Conservation (phyloP, 2,113 vertebrate species). For the Daphoenositta chrysoptera region DNA sequence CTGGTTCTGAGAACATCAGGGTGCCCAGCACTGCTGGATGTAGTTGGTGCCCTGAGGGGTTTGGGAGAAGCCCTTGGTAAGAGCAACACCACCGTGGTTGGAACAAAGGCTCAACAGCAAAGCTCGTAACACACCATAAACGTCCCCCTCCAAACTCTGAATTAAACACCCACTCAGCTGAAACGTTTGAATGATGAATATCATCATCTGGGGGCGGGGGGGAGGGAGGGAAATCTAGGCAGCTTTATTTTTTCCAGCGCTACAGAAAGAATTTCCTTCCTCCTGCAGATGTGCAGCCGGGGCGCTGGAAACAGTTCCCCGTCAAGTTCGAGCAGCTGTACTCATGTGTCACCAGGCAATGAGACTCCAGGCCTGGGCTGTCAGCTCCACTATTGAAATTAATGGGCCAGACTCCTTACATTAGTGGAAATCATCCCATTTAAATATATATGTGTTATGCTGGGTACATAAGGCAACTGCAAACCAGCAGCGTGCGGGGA, state of each 20-base stretch:
- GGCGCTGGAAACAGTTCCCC: slow-evolving; percentile 52
- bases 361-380: slow-evolving; percentile 31
- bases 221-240: background rate
- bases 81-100: background rate
- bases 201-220: background rate
- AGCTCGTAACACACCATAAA: background rate
- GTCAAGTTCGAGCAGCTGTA: slow-evolving; percentile 35
- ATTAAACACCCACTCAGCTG: slow-evolving; percentile 53
- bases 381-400: slow-evolving; percentile 39
- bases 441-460: background rate
- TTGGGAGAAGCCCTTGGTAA: background rate
- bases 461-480: background rate
- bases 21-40: background rate
- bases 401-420: slow-evolving; percentile 24
- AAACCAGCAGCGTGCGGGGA: background rate
- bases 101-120: background rate
- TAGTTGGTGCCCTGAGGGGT: background rate
- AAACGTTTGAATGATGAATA: background rate
- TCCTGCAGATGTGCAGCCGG: slow-evolving; percentile 57
- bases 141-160: background rate
- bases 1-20: background rate
- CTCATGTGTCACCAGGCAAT: slow-evolving; percentile 43
- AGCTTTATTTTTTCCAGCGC: slow-evolving; percentile 30
- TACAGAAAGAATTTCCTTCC: slow-evolving; percentile 64
- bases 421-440: slow-evolving; percentile 27